Evolutionary conservation across 2,797 vertebrate species (phyloP), one percentile per base, ranked within the genome.

Genomic region (Anabacerthia variegaticeps): DNA sequence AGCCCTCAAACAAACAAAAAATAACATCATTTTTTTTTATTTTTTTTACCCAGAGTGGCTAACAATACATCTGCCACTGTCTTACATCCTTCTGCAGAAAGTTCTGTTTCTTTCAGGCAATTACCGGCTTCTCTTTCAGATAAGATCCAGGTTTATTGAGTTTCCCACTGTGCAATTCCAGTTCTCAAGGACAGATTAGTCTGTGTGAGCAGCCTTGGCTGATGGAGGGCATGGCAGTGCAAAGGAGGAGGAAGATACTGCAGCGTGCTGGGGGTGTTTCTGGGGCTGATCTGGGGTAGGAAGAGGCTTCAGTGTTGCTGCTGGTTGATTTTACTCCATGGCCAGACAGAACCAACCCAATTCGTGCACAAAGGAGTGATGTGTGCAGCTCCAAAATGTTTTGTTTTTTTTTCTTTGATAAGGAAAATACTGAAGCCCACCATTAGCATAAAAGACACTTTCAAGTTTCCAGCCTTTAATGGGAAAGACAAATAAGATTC

Each of bases 141-240:
- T 93, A 69, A 96, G 93, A 77, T 51, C 30, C 2, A 80, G 71
- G 48, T 88, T 97, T 92, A 92, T 94, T 95, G 94, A 96, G 93
- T 74, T 96, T 91, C 85, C 88, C n/a, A 32, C 88, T 83, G 88
- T 68, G 88, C 92, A 91, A 63, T 95, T 95, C 48, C 78, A 62
- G 89, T 68, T 79, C 90, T 90, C 9, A 15, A 51, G 83, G 74
- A 18, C 41, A 82, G 91, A 85, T 87, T 59, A 73, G 67, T 58
- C 3, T 1, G 0, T 59, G 13, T 2, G 2, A 74, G 85, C 62
- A 75, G 79, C 44, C 84, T 52, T 52, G 61, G 52, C 39, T 71
- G 75, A 48, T 90, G 86, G 89, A 93, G 84, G 4, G 32, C 39
- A 16, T 68, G 30, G 80, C 74, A 83, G 71, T 34, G 37, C 52